phyloP scores from a whole-genome alignment of 2,888 invertebrate species.

The Clusia tigrina region DNA sequence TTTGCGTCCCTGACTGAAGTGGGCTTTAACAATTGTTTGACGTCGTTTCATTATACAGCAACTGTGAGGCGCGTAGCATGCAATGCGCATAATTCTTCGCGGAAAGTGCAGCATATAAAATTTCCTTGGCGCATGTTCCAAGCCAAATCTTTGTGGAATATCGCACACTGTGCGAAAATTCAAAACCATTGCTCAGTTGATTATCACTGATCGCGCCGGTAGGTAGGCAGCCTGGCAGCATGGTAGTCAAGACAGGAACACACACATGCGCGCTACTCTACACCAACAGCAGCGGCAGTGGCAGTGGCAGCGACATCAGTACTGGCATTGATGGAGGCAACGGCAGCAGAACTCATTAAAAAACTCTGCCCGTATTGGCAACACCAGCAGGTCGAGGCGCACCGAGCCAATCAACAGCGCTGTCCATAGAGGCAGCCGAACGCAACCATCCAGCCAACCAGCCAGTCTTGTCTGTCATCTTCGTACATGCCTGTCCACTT shows the following conservation, averaged over 20 bases:
- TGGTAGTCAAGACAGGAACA: constrained; percentile 3
- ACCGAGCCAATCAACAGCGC: neutral
- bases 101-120: neutral
- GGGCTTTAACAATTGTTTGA: too few relatives aligned
- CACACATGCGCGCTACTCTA: neutral
- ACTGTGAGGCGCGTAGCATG: too few relatives aligned
- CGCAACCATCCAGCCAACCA: neutral
- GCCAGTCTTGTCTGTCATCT: neutral
- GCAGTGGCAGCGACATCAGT: neutral
- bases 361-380: neutral
- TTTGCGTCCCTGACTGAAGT: neutral
- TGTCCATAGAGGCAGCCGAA: neutral
- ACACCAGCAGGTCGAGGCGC: neutral
- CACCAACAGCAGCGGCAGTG: neutral
- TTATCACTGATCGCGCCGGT: constrained; percentile 55
- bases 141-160: constrained; percentile 57
- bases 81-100: neutral
- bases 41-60: neutral
- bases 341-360: neutral
- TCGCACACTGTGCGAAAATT: constrained; percentile 56
- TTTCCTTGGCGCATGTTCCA: neutral
- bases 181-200: constrained; percentile 55
- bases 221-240: constrained; percentile 39
- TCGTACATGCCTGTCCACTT: neutral
- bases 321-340: too few relatives aligned